Percentiles rank a stretch among this genome's conserved stretches.
Conservation (phyloP, 2,113 vertebrate genomes). For the Noturus placidus region DNA sequence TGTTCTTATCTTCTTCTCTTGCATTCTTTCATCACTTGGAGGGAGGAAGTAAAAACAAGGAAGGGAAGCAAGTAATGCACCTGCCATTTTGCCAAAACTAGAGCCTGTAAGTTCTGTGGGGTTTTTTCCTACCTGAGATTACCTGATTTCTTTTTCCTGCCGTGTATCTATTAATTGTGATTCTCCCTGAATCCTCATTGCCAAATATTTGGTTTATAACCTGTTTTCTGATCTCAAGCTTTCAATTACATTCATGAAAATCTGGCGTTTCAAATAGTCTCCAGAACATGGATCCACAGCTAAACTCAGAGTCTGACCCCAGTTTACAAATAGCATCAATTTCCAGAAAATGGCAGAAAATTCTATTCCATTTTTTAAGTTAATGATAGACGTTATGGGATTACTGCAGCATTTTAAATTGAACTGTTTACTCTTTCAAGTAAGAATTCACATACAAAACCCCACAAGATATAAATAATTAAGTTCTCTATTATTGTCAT, state of each 20-base stretch:
- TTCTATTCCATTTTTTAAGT: conserved; percentile 37
- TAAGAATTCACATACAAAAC: conserved; percentile 38
- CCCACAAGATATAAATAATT: conserved; percentile 49
- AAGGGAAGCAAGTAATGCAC: background rate
- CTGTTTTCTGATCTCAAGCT: background rate
- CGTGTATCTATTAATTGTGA: background rate
- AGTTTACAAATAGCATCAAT: conserved; percentile 40
- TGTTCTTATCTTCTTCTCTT: background rate
- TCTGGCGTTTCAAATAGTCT: background rate
- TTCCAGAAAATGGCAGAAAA: conserved; percentile 25
- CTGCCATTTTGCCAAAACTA: background rate
- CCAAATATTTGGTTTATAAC: background rate
- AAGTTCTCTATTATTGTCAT: conserved; percentile 55
- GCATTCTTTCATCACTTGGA: background rate
- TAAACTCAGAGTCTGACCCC: conserved; percentile 1
- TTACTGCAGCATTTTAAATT: conserved; percentile 43
- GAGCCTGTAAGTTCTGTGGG: background rate
- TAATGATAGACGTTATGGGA: conserved; percentile 38
- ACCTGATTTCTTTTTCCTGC: background rate
- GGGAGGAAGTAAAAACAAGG: background rate
- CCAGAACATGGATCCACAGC: background rate
- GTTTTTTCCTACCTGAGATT: background rate
- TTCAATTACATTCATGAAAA: background rate
- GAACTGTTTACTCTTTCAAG: conserved; percentile 43
- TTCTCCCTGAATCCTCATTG: background rate